Percentiles rank a stretch among this genome's conserved stretches.
These are phyloP conservation scores for Zhengitettix transpicula DNA, from an alignment of 2,888 invertebrate species.

Conservation along the genomic window DNA sequence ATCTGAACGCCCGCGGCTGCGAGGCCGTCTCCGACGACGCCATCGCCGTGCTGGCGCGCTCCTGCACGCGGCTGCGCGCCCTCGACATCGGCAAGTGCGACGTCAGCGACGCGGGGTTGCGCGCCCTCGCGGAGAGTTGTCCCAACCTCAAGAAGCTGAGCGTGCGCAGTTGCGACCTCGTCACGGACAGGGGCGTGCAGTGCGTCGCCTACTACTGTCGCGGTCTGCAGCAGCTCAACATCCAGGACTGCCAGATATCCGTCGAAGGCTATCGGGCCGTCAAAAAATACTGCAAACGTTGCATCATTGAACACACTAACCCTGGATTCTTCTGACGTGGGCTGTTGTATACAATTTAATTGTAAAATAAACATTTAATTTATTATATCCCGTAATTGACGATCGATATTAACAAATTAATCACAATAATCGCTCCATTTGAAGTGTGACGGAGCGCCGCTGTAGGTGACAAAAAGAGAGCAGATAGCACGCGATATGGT, in stretches of 20 bases:
- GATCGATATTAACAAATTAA: too few species aligned
- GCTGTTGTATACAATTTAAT: too few species aligned
- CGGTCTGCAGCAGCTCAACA: slow-evolving; percentile 78
- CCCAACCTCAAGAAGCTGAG: slow-evolving; percentile 82
- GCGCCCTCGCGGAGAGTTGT: slow-evolving; percentile 74
- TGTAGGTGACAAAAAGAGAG: too few species aligned
- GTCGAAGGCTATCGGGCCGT: slow-evolving; percentile 79
- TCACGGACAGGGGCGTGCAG: slow-evolving; percentile 78
- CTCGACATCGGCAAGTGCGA: slow-evolving; percentile 88
- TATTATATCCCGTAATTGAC: too few species aligned
- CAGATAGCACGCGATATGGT: too few species aligned
- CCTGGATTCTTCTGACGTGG: slow-evolving; percentile 65
- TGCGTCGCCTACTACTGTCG: slow-evolving; percentile 79
- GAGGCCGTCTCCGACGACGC: slow-evolving; percentile 90
- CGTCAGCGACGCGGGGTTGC: slow-evolving; percentile 74
- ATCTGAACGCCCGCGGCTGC: slow-evolving; percentile 81
- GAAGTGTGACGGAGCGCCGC: too few species aligned
- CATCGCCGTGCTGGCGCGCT: slow-evolving; percentile 67
- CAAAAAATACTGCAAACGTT: slow-evolving; percentile 80
- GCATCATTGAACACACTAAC: slow-evolving; percentile 89
- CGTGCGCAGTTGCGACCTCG: slow-evolving; percentile 75
- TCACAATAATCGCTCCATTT: too few species aligned
- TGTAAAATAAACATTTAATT: too few species aligned
- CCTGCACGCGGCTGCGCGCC: slow-evolving; percentile 71
- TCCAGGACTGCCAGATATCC: slow-evolving; percentile 84